Conservation (phyloP, 1,140 invertebrate genomes). For the Pseudomyrmex sp. region DNA sequence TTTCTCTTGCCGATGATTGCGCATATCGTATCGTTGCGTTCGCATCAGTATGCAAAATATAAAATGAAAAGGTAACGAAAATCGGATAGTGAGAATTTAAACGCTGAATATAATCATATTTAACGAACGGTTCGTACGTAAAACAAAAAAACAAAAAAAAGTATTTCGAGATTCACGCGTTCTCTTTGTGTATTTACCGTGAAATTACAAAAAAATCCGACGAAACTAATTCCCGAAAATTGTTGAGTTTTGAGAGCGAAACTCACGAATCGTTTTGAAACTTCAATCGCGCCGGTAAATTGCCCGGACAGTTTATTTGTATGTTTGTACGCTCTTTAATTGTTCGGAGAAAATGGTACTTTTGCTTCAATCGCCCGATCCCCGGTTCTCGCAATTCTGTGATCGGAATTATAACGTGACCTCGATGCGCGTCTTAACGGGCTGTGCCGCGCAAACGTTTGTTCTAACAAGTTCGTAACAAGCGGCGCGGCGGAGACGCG, state of each 20-base stretch:
- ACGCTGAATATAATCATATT: slow-evolving; percentile 1
- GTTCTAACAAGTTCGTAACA: slow-evolving; percentile 31
- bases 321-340: not conserved
- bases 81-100: slow-evolving; percentile 31
- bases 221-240: not conserved
- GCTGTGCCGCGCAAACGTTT: not conserved
- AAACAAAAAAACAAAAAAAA: slow-evolving; percentile 1
- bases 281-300: not conserved
- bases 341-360: not conserved
- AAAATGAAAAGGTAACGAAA: slow-evolving; percentile 3
- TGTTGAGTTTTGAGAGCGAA: not conserved
- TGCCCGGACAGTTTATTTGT: not conserved
- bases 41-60: not conserved
- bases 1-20: slow-evolving; percentile 17
- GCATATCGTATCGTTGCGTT: slow-evolving; percentile 28
- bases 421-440: not conserved
- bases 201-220: not conserved
- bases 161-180: too few species aligned
- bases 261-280: not conserved
- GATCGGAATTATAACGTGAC: slow-evolving; percentile 5
- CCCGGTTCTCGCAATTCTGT: not conserved
- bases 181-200: not conserved
- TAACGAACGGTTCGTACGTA: not conserved
- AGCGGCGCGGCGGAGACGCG: slow-evolving; percentile 1
- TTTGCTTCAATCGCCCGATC: not conserved